Conservation (phyloP, 2,888 invertebrate species). For the Xylocampa areola region DNA sequence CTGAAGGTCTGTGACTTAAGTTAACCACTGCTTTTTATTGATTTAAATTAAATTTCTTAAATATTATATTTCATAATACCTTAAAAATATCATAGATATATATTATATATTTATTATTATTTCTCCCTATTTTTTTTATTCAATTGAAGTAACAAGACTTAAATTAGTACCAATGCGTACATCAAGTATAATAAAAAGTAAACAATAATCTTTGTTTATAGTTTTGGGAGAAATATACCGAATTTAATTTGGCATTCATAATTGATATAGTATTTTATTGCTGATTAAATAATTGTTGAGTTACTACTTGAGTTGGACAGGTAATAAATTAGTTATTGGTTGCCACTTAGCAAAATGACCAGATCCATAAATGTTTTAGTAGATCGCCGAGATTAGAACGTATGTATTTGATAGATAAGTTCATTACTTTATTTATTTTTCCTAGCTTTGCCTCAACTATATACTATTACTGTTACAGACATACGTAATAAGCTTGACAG, state of each 20-base stretch:
- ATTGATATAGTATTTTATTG: slow-evolving; percentile 7
- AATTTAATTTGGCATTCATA: slow-evolving; percentile 2
- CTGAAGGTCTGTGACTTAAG: too few relatives aligned
- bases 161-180: slow-evolving; percentile 1
- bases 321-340: slow-evolving; percentile 1
- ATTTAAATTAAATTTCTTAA: too few relatives aligned
- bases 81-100: too few relatives aligned
- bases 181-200: neutral
- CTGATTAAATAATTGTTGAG: slow-evolving; percentile 1
- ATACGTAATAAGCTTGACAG: too few relatives aligned
- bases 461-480: too few relatives aligned
- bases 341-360: neutral
- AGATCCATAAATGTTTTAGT: neutral
- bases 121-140: too few relatives aligned
- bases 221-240: neutral
- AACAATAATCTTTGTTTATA: slow-evolving; percentile 1
- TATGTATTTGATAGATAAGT: neutral
- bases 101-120: too few relatives aligned
- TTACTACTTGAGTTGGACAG: neutral
- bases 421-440: neutral
- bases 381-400: neutral
- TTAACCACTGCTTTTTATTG: too few relatives aligned
- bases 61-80: too few relatives aligned
- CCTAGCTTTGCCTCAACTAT: too few relatives aligned
- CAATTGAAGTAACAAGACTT: neutral